Base-by-base conservation (phyloP, 2,113 vertebrate species). In the Cettia cetti region DNA sequence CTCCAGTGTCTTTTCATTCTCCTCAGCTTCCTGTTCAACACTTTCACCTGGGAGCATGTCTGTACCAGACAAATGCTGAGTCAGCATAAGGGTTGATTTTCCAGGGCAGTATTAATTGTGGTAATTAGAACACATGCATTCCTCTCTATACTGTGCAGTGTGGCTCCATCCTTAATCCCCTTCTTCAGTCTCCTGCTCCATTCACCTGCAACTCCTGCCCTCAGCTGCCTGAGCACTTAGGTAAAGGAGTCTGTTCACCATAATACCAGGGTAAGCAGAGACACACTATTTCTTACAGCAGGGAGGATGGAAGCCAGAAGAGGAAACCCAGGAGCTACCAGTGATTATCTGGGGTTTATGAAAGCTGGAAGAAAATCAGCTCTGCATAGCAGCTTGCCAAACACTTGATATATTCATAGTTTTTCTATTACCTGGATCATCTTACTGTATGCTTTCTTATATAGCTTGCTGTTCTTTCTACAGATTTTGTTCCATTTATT, bases 341-440 rank as follows among this genome's bases (percentile, higher is more conserved):
- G 37, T 75, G 77, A 40, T 90, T 82, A 79, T 59, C 45, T 65
- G 69, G 27, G 28, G 10, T 65, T 91, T 96, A 61, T 70, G 59
- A 92, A 94, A 91, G 61, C 66, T 61, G 57, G 45, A 66, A 82
- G 57, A 69, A 90, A 82, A 76, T 16, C 65, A 71, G 57, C 85
- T 79, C 23, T 89, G 53, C 82, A 22, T 22, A 87, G 42, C n/a
- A 66, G 68, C 37, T 86, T 93, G 80, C 82, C 63, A 93, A 89
- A 81, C 23, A 49, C 49, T 90, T 87, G 42, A 89, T 87, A 21
- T 53, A 83, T 61, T 88, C 24, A 22, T 72, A 50, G 9, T 13
- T 82, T 92, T 94, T 70, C 17, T 21, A 70, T 59, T 66, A 44
- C 24, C 70, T 68, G 70, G 68, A 54, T 85, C 39, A 31, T 90